Conservation (phyloP, 2,888 invertebrate species). For the Epicampocera succincta region DNA sequence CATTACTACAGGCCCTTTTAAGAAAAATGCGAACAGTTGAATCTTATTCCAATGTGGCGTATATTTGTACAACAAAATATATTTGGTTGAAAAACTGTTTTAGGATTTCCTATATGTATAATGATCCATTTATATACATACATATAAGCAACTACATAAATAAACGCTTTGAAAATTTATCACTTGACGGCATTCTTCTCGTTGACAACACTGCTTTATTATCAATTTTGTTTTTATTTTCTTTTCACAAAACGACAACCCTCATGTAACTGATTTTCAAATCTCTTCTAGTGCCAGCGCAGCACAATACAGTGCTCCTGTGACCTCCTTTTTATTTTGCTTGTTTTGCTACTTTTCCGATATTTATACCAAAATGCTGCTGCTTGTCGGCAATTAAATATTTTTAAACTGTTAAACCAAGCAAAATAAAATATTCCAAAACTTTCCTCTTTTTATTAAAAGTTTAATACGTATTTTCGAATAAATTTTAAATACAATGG, state of each 20-base stretch:
- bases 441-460: neutral
- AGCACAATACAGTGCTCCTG: constrained; percentile 64
- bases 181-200: too few relatives aligned
- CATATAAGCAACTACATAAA: too few relatives aligned
- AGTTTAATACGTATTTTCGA: neutral
- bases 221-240: constrained; percentile 50
- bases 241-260: constrained; percentile 32
- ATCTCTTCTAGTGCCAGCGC: constrained; percentile 60
- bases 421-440: too few relatives aligned
- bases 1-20: too few relatives aligned
- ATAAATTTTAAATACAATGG: neutral
- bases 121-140: neutral
- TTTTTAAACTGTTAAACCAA: too few relatives aligned
- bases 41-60: too few relatives aligned
- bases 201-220: constrained; percentile 44
- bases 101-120: too few relatives aligned
- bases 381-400: constrained; percentile 28
- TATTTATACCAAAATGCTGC: constrained; percentile 22
- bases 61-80: too few relatives aligned
- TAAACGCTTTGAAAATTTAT: too few relatives aligned
- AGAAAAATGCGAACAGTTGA: too few relatives aligned
- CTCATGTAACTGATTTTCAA: constrained; percentile 35
- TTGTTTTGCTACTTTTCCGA: constrained; percentile 32
- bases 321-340: constrained; percentile 65
- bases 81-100: too few relatives aligned